Evolutionary conservation across 2,888 invertebrate genomes (phyloP).

Genomic region (Euzophera pinguis): DNA sequence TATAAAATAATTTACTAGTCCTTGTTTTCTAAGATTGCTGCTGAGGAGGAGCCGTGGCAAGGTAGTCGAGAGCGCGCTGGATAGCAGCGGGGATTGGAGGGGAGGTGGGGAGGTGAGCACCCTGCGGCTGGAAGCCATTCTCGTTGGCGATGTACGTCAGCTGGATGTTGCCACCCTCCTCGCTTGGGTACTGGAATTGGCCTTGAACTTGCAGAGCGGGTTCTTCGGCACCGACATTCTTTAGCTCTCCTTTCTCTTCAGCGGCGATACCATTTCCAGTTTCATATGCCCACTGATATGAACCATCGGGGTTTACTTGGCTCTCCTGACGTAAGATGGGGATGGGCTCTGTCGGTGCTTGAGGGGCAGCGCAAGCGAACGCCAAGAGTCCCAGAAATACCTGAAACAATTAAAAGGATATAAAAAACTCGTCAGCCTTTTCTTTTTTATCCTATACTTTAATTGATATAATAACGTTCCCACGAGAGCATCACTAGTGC

Average conservation of each 20-base stretch:
- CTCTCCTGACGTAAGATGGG: slow-evolving; percentile 78
- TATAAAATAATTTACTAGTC: slow-evolving; percentile 15
- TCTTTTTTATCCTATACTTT: not conserved
- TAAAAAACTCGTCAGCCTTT: not conserved
- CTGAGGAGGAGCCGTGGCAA: slow-evolving; percentile 82
- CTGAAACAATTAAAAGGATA: slow-evolving; percentile 42
- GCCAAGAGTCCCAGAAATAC: slow-evolving; percentile 58
- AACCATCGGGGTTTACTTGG: slow-evolving; percentile 80
- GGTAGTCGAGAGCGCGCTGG: slow-evolving; percentile 82
- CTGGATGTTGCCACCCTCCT: slow-evolving; percentile 81
- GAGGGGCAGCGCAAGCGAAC: slow-evolving; percentile 61
- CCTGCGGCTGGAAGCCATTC: slow-evolving; percentile 84
- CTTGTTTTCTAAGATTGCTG: slow-evolving; percentile 33
- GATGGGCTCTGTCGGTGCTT: slow-evolving; percentile 52
- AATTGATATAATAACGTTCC: not conserved
- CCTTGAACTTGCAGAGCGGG: slow-evolving; percentile 80
- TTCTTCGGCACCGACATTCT: slow-evolving; percentile 75
- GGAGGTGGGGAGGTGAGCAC: slow-evolving; percentile 81
- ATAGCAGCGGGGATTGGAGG: slow-evolving; percentile 86
- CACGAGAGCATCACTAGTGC: not conserved
- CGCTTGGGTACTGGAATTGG: slow-evolving; percentile 81
- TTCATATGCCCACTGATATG: slow-evolving; percentile 79
- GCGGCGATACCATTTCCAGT: slow-evolving; percentile 83
- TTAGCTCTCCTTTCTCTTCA: slow-evolving; percentile 76
- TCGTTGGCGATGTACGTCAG: slow-evolving; percentile 84